Base-by-base conservation (phyloP, 2,888 invertebrate species). In the Rambutsinella grinnellia region DNA sequence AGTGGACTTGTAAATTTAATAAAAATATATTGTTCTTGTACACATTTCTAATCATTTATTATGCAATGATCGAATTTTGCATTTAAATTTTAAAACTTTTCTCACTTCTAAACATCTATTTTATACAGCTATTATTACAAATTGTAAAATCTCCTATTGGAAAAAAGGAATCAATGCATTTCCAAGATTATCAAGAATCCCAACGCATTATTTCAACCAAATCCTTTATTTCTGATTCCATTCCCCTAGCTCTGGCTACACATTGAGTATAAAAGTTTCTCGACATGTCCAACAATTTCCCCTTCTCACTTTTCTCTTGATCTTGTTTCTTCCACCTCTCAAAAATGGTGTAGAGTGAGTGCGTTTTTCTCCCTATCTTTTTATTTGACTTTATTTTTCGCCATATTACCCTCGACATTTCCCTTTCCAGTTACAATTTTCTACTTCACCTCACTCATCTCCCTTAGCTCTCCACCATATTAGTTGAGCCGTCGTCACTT, bases 161-260 rank as follows among this genome's bases (percentile, higher is more conserved):
- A n/a, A n/a, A n/a, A n/a, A n/a, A n/a, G n/a, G n/a, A n/a, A n/a
- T n/a, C n/a, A 66, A 66, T 44, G 60, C 53, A 61, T 69, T 69
- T 61, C 54, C 36, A 23, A 61, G 69, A 69, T 69, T 69, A 69
- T 54, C 26, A 61, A 36, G 61, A 69, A 69, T 61, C 69, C 69
- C 24, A 36, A 28, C 65, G 44, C 65, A n/a, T n/a, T n/a, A n/a
- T n/a, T n/a, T n/a, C n/a, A n/a, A n/a, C n/a, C n/a, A 72, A 72
- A 72, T 72, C 71, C 71, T 72, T 27, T 62, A 53, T 60, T 72
- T n/a, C 54, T 36, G 21, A 21, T 49, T 19, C 26, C 57, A 24
- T 28, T 57, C n/a, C 28, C 6, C 19, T 57, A 36, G 36, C 36
- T 36, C 13, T 36, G n/a, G n/a, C n/a, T n/a, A n/a, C n/a, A 36